These are phyloP conservation scores for Trissolcus japonicus DNA, from an alignment of 2,888 invertebrate genomes.

Conservation along the genomic window DNA sequence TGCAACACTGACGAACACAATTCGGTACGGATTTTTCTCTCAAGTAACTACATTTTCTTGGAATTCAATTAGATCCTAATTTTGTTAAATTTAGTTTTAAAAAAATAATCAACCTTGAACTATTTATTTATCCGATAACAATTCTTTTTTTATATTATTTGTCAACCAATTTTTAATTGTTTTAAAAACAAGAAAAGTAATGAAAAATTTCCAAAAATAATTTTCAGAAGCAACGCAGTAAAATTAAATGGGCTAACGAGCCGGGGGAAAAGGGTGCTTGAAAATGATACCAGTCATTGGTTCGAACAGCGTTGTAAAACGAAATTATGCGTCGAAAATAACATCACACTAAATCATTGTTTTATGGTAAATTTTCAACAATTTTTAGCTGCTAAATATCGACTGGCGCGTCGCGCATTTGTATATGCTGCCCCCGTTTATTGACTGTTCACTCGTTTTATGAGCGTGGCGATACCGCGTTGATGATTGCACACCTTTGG, in stretches of 20 bases:
- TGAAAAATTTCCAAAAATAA: no score
- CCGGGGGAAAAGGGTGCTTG: no score
- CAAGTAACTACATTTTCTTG: not conserved
- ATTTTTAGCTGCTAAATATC: slow-evolving; percentile 30
- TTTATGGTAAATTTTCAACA: slow-evolving; percentile 10
- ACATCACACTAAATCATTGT: slow-evolving; percentile 10
- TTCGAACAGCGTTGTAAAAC: slow-evolving; percentile 12
- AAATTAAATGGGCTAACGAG: no score
- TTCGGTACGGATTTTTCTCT: not conserved
- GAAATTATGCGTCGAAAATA: slow-evolving; percentile 13
- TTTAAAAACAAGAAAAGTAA: no score
- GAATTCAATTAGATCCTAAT: not conserved
- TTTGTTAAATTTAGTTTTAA: not conserved
- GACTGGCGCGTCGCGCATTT: slow-evolving; percentile 16
- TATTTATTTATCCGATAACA: not conserved
- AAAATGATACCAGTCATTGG: slow-evolving; percentile 10
- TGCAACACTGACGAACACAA: slow-evolving; percentile 1
- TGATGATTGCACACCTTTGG: slow-evolving; percentile 24
- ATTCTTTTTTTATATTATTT: not conserved
- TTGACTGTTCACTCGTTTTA: slow-evolving; percentile 36
- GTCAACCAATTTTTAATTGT: no score
- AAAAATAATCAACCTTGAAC: not conserved
- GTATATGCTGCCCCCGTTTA: slow-evolving; percentile 39
- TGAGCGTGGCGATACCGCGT: slow-evolving; percentile 23
- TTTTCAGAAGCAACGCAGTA: no score